phyloP scores from a whole-genome alignment of 2,113 vertebrate species.

The Sprattus sprattus region DNA sequence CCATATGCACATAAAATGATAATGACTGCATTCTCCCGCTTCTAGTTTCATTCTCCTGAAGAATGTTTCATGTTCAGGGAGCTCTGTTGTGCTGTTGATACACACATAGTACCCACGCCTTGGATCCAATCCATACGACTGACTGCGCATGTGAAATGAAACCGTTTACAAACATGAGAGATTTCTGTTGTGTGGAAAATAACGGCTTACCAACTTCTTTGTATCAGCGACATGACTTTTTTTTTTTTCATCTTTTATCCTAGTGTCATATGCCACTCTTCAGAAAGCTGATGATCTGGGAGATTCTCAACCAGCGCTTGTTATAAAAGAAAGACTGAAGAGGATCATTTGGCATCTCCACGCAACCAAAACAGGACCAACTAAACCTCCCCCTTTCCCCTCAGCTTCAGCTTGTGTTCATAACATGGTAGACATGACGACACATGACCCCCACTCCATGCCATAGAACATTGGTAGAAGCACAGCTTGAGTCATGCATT shows the following conservation, averaged over 20 bases:
- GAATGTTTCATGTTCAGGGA: not conserved
- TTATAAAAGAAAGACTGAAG: conserved; percentile 60
- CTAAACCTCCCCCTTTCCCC: not conserved
- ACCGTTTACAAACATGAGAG: too few relatives aligned
- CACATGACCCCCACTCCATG: not conserved
- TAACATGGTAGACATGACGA: not conserved
- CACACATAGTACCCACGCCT: not conserved
- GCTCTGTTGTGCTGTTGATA: not conserved
- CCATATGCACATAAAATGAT: not conserved
- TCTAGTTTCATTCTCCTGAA: too few relatives aligned
- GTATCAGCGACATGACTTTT: not conserved
- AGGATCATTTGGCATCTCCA: not conserved
- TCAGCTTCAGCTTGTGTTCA: not conserved
- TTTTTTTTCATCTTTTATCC: not conserved
- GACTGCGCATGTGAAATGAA: too few relatives aligned
- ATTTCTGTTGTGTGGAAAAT: too few relatives aligned
- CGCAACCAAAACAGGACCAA: conserved; percentile 37
- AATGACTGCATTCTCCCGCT: too few relatives aligned
- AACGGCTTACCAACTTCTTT: not conserved
- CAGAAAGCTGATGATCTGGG: conserved; percentile 91
- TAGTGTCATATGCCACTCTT: conserved; percentile 90
- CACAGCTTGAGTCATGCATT: not conserved
- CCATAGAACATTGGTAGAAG: not conserved
- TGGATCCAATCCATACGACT: not conserved
- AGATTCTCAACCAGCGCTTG: conserved; percentile 88